Base-by-base conservation (phyloP, 2,797 vertebrate species). In the Synanceia verrucosa region DNA sequence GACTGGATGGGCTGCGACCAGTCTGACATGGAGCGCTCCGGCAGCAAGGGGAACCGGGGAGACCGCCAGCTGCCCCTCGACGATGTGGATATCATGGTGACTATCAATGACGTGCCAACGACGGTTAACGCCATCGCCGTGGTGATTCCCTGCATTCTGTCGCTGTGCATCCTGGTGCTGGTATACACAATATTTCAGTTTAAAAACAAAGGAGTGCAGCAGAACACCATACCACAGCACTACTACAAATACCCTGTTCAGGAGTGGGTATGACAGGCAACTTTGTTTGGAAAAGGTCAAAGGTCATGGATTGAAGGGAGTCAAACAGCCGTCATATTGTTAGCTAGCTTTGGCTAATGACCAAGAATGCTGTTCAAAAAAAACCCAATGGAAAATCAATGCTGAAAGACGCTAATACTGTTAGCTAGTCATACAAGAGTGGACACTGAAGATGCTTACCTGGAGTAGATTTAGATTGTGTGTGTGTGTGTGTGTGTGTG, bases 1-100 rank as follows among this genome's bases (percentile, higher is more conserved):
- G 97, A 99, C 92, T 99, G 98, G 98, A 98, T 99, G 97, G 97
- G 98, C 76, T 99, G 98, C 48, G 96, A 97, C 89, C 96, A 97
- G 90, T 97, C 96, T 7, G 96, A 97, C 29, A 93, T 97, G 39
- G 96, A 97, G 75, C 94, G 94, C 16, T 73, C 90, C 0, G 81
- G 83, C 0, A 63, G 72, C 56, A 85, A 65, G 4, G 85, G 85
- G 58, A 97, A 96, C 90, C 97, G 97, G 24, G 97, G 97, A 16
- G 96, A 97, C 88, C 93, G 96, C 1, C 95, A 94, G 74, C 94
- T 96, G 59, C 95, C 97, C 18, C 95, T 95, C 0, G 97, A 98
- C 0, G 97, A 99, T 0, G 96, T 98, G 79, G 98, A 98, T 90
- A 98, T 99, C 92, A 98, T 97, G 95, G 98, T 98, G 85, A 96